These are phyloP conservation scores for Hybognathus amarus DNA, from an alignment of 2,797 vertebrate species.

Conservation along the genomic window DNA sequence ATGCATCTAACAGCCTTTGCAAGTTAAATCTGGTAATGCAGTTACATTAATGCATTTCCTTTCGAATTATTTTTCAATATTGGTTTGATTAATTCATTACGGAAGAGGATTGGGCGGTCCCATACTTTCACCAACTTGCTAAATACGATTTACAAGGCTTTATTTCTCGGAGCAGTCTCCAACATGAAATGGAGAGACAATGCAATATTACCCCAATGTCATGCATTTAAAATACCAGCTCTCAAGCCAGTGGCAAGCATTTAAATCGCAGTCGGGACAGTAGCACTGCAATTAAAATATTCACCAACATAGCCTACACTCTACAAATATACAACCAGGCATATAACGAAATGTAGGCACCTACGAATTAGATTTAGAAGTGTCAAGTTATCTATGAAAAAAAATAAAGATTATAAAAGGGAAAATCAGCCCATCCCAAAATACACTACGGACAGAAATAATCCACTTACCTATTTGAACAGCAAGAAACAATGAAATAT, in stretches of 20 bases:
- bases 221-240: not conserved
- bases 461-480: slow-evolving; percentile 87
- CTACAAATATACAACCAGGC: not conserved
- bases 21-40: not conserved
- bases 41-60: no score
- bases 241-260: not conserved
- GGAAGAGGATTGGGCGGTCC: slow-evolving; percentile 29
- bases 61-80: not conserved
- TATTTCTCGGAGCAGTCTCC: not conserved
- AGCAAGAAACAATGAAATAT: slow-evolving; percentile 88
- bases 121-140: slow-evolving; percentile 28
- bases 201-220: not conserved
- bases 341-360: not conserved
- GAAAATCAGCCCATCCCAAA: slow-evolving; percentile 41
- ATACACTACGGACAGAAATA: slow-evolving; percentile 38
- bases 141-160: slow-evolving; percentile 7
- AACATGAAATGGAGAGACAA: not conserved
- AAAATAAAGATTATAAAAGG: not conserved
- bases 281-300: slow-evolving; percentile 8
- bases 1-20: not conserved
- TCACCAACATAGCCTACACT: not conserved
- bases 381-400: not conserved
- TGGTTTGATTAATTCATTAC: slow-evolving; percentile 54
- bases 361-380: not conserved
- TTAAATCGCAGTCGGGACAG: slow-evolving; percentile 12